A percentile compares a stretch with the other conserved stretches of the same genome.
Evolutionary conservation across 1,140 invertebrate genomes (phyloP).

Genomic region (Monochamus saltuarius): DNA sequence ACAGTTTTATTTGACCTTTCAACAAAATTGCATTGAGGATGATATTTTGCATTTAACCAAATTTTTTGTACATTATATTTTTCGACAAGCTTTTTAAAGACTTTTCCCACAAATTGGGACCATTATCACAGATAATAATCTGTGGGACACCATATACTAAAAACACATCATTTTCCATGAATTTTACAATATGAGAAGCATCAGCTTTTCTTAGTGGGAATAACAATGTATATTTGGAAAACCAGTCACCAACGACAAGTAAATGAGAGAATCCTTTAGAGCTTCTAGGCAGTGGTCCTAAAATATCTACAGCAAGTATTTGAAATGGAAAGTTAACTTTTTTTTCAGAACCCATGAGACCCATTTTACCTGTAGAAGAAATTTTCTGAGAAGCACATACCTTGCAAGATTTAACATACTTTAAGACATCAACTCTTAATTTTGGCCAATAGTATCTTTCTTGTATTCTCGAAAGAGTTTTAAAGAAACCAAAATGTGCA

Average conservation of each 20-base stretch:
- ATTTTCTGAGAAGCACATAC: conserved; percentile 27
- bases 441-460: conserved; percentile 29
- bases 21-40: conserved; percentile 21
- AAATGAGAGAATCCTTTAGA: conserved; percentile 40
- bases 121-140: conserved; percentile 32
- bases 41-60: conserved; percentile 10
- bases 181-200: conserved; percentile 11
- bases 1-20: conserved; percentile 26
- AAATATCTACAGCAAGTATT: conserved; percentile 46
- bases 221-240: conserved; percentile 31
- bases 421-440: conserved; percentile 20
- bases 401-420: conserved; percentile 15
- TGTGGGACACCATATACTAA: conserved; percentile 23
- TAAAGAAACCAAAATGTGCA: conserved; percentile 22
- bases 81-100: conserved; percentile 1
- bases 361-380: conserved; percentile 1
- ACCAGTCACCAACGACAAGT: conserved; percentile 43
- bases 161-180: conserved; percentile 23
- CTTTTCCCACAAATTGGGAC: conserved; percentile 18
- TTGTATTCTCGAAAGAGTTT: conserved; percentile 21
- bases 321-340: conserved; percentile 27
- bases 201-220: conserved; percentile 12
- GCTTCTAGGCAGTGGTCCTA: conserved; percentile 42
- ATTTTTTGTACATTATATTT: conserved; percentile 10
- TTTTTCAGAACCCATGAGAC: conserved; percentile 27